These are phyloP conservation scores for Sisyra nigra DNA, from an alignment of 2,888 invertebrate species.

Conservation along the genomic window DNA sequence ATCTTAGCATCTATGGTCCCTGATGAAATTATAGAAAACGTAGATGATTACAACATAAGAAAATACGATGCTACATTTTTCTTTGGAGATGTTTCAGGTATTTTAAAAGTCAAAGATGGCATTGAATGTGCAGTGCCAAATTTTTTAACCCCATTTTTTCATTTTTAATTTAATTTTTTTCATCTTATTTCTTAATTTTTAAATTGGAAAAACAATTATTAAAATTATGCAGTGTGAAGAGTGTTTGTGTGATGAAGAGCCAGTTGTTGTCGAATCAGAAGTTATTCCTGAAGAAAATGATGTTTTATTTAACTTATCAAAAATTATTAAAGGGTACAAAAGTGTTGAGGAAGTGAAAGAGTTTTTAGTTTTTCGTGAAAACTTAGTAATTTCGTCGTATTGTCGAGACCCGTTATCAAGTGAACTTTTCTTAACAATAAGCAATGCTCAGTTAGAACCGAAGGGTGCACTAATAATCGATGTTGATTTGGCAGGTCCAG, in stretches of 20 bases:
- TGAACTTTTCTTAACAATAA: neutral
- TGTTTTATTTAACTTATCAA: neutral
- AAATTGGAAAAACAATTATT: too few species aligned
- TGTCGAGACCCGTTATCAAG: neutral
- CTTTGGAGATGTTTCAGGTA: conserved; percentile 46
- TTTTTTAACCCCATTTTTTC: neutral
- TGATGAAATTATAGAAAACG: conserved; percentile 43
- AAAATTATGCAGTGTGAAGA: too few species aligned
- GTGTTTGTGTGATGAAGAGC: too few species aligned
- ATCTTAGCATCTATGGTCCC: conserved; percentile 46
- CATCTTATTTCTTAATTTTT: too few species aligned
- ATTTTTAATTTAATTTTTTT: neutral
- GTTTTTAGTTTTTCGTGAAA: conserved; percentile 4
- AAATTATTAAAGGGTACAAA: neutral
- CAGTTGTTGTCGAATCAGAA: too few species aligned
- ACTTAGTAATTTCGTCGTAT: conserved; percentile 3
- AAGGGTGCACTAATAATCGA: conserved; percentile 28
- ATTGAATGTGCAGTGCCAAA: neutral
- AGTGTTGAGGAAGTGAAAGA: neutral
- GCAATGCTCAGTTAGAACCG: conserved; percentile 13
- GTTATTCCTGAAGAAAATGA: neutral
- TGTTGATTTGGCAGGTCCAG: conserved; percentile 27
- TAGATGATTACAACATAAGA: conserved; percentile 33
- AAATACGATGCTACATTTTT: conserved; percentile 40
- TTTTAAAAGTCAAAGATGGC: neutral